Percentiles rank a stretch among this genome's conserved stretches.
phyloP scores from a whole-genome alignment of 37 sponge, comb jelly and placozoan species.

The Amphimedon queenslandica region DNA sequence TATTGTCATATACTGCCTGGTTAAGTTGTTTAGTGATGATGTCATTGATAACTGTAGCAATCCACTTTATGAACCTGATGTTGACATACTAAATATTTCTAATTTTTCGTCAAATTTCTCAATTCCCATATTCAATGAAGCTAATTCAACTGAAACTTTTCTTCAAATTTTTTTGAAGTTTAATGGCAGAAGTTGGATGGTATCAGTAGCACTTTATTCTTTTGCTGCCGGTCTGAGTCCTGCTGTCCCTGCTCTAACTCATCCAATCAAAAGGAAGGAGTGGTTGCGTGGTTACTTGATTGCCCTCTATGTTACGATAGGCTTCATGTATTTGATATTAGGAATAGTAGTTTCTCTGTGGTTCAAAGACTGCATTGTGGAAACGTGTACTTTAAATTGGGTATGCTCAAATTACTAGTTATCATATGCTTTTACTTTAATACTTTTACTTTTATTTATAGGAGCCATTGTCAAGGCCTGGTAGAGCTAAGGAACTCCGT shows the following conservation, averaged over 20 bases:
- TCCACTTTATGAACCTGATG: neutral
- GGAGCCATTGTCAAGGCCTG: neutral
- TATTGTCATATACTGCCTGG: slow-evolving; percentile 64
- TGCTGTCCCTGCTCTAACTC: slow-evolving; percentile 68
- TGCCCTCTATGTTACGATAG: slow-evolving; percentile 41
- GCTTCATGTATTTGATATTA: slow-evolving; percentile 54
- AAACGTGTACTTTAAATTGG: slow-evolving; percentile 80
- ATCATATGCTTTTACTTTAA: neutral
- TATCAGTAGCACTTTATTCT: slow-evolving; percentile 66
- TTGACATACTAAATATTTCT: neutral
- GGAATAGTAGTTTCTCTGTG: slow-evolving; percentile 74
- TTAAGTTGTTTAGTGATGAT: slow-evolving; percentile 10
- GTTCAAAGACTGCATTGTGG: slow-evolving; percentile 53
- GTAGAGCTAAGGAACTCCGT: slow-evolving; percentile 5
- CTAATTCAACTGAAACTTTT: too few species aligned
- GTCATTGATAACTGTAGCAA: neutral
- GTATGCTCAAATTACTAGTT: slow-evolving; percentile 19
- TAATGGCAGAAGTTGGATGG: slow-evolving; percentile 58
- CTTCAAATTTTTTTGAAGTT: slow-evolving; percentile 19
- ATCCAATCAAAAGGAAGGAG: slow-evolving; percentile 65
- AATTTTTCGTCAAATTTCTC: slow-evolving; percentile 8
- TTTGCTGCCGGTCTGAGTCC: slow-evolving; percentile 66
- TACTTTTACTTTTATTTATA: neutral
- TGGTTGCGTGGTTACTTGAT: slow-evolving; percentile 39
- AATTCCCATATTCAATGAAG: too few species aligned